Conservation (phyloP, 2,113 vertebrate species). For the Lepisosteus oculatus region DNA sequence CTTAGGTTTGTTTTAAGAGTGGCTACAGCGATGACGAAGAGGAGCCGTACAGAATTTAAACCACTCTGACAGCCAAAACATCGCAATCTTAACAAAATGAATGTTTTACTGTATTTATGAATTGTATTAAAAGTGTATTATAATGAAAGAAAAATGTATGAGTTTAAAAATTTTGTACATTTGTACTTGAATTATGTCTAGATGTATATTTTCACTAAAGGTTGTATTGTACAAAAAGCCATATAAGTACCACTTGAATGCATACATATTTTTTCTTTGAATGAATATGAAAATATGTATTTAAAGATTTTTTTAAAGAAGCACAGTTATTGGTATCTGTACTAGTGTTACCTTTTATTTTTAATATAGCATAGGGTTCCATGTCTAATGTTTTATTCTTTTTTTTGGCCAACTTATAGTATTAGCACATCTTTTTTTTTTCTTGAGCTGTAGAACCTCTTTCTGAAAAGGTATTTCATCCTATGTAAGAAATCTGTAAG, state of each 20-base stretch:
- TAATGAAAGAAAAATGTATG: conserved; percentile 77
- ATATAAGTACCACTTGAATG: conserved; percentile 74
- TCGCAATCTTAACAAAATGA: conserved; percentile 68
- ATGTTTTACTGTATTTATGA: conserved; percentile 75
- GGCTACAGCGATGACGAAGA: conserved; percentile 73
- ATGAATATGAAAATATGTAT: conserved; percentile 58
- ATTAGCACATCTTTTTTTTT: conserved; percentile 8
- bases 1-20: conserved; percentile 80
- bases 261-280: conserved; percentile 69
- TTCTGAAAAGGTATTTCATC: conserved; percentile 7
- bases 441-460: conserved; percentile 9
- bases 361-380: conserved; percentile 52
- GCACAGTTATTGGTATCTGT: conserved; percentile 56
- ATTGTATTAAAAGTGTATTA: conserved; percentile 82
- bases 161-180: conserved; percentile 83
- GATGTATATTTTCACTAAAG: conserved; percentile 92
- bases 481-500: conserved; percentile 14
- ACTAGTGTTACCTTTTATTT: conserved; percentile 20
- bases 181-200: conserved; percentile 85
- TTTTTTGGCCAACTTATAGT: conserved; percentile 34
- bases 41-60: conserved; percentile 71
- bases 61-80: conserved; percentile 62
- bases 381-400: conserved; percentile 31
- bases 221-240: conserved; percentile 83
- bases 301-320: conserved; percentile 47